phyloP scores from a whole-genome alignment of 2,888 invertebrate species.

The Eueremaeus valkanovi region DNA sequence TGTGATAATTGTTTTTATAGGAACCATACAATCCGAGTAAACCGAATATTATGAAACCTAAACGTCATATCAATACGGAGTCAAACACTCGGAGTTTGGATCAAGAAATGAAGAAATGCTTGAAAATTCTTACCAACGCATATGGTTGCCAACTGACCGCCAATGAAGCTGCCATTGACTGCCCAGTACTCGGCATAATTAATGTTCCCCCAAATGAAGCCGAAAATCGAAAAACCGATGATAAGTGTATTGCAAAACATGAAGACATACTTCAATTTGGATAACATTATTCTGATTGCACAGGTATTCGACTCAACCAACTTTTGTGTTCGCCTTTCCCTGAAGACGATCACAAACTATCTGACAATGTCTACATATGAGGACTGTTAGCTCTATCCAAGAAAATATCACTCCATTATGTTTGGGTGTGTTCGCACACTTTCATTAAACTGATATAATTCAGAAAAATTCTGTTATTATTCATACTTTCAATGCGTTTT shows the following conservation, averaged over 20 bases:
- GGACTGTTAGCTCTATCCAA: not conserved
- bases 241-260: conserved; percentile 35
- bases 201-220: conserved; percentile 39
- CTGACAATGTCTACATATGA: not conserved
- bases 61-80: not conserved
- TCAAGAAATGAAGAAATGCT: no score
- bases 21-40: conserved; percentile 36
- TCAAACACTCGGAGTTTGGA: no score
- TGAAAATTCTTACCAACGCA: conserved; percentile 25
- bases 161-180: conserved; percentile 37
- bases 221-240: conserved; percentile 36
- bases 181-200: conserved; percentile 32
- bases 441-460: not conserved
- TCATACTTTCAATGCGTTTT: not conserved
- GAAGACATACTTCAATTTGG: conserved; percentile 29
- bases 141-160: conserved; percentile 38
- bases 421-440: conserved; percentile 3
- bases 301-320: not conserved
- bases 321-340: not conserved
- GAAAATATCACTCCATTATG: conserved; percentile 9
- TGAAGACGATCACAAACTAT: not conserved
- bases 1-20: conserved; percentile 31
- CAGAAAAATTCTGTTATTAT: conserved; percentile 13
- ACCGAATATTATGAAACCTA: conserved; percentile 37
- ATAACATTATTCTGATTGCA: not conserved